Evolutionary conservation across 2,797 vertebrate species (phyloP), one percentile per base, ranked within the genome.

Genomic region (Sebastes hubbsi): DNA sequence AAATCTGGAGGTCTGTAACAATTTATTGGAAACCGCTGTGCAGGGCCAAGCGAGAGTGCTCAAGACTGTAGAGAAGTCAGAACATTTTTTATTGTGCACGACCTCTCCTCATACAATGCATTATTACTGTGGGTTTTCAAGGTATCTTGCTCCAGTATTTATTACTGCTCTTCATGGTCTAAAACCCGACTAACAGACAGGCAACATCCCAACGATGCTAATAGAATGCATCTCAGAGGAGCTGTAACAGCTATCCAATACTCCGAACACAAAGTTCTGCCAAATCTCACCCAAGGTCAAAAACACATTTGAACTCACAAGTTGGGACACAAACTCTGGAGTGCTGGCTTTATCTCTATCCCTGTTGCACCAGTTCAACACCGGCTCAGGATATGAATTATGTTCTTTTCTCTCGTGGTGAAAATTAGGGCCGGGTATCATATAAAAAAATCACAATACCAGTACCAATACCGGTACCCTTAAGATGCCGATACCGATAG

Each of bases 271-370:
- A 74, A 82, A 89, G 78, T 88, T 76, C 84, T 90, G 85, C 89
- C 89, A 87, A 86, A 86, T 84, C 81, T 78, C 77, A 65, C 65
- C 82, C 86, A 92, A 91, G 92, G 94, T 94, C 92, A 91, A 27
- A 82, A 59, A 71, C 75, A 55, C 63, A 89, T 83, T 78, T 85
- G 76, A 89, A 87, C 80, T 78, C 61, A 6, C 18, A 72, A 80
- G 85, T 81, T 75, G 87, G 67, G 83, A 85, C 71, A 54, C 46
- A 77, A 82, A 88, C 82, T 81, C 80, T 2, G 10, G 77, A 27
- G 78, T 66, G 74, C 58, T 22, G 59, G 27, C 60, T 83, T 88
- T 85, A 87, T 88, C 80, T 78, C 46, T 20, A 8, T 60, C 78
- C 54, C 70, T 70, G 25, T 78, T 74, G 63, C 58, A 68, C 66